Percentiles rank a stretch among this genome's conserved stretches.
These are phyloP conservation scores for Chrysomallon squamiferum DNA, from an alignment of 1,140 invertebrate genomes.

Conservation along the genomic window DNA sequence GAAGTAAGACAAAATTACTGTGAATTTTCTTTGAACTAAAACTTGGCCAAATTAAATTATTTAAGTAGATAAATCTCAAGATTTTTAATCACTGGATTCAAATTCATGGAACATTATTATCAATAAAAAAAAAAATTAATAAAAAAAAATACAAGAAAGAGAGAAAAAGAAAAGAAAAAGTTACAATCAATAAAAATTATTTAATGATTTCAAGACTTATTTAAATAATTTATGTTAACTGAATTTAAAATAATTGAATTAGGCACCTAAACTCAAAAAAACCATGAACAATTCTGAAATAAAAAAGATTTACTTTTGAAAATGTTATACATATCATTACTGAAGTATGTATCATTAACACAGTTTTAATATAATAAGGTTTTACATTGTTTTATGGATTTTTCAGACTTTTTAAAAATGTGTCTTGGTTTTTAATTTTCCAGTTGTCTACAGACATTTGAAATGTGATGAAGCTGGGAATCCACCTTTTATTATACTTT, in stretches of 20 bases:
- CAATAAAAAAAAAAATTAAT: no score
- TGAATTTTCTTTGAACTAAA: neutral
- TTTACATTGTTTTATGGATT: neutral
- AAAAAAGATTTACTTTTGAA: no score
- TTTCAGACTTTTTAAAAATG: neutral
- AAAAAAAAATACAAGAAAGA: neutral
- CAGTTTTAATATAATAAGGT: no score
- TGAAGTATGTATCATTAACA: no score
- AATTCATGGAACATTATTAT: no score
- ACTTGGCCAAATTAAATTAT: neutral
- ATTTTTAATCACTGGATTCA: neutral
- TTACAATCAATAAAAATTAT: no score
- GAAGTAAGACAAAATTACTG: neutral
- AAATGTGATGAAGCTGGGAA: neutral
- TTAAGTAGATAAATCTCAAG: neutral
- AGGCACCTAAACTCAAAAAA: no score
- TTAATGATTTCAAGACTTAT: no score
- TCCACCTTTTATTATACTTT: neutral
- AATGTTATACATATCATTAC: no score
- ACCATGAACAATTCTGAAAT: no score
- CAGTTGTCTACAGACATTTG: conserved; percentile 1
- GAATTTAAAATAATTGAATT: no score
- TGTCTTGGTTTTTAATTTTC: neutral
- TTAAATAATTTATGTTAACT: no score
- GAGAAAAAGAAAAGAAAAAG: neutral